Conservation (phyloP, 2,888 invertebrate genomes). For the Ceraclea dissimilis region DNA sequence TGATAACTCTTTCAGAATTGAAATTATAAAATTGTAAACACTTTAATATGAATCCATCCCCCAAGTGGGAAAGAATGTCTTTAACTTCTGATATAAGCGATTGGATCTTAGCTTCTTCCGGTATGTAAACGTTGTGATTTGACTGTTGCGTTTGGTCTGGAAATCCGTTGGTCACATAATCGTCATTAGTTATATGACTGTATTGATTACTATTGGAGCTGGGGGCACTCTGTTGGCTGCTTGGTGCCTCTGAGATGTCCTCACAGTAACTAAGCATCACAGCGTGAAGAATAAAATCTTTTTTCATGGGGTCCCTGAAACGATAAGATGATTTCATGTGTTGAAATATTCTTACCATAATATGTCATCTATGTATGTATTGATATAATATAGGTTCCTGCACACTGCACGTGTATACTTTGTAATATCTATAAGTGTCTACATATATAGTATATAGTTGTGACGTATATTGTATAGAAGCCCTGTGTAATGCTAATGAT, state of each 20-base stretch:
- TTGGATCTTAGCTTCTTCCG: constrained; percentile 39
- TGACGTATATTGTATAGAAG: no score
- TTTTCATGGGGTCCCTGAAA: constrained; percentile 48
- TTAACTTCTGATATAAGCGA: constrained; percentile 57
- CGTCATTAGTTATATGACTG: constrained; percentile 2
- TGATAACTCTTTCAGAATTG: constrained; percentile 68
- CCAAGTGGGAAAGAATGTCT: constrained; percentile 74
- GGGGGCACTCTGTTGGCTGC: not conserved
- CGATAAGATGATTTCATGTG: no score
- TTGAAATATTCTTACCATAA: no score
- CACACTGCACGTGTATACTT: no score
- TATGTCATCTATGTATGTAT: no score
- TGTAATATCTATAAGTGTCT: no score
- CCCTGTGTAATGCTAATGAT: no score
- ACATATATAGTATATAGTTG: no score
- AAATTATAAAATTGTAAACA: constrained; percentile 72
- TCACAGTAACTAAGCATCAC: constrained; percentile 45
- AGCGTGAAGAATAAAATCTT: constrained; percentile 48
- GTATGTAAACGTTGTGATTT: constrained; percentile 33
- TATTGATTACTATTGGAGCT: not conserved
- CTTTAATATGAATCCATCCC: constrained; percentile 65
- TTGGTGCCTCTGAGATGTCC: constrained; percentile 29
- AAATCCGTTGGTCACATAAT: not conserved
- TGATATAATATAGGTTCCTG: no score
- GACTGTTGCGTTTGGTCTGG: not conserved